These are phyloP conservation scores for Epinephelus lanceolatus DNA, from an alignment of 2,113 vertebrate genomes.

Conservation along the genomic window DNA sequence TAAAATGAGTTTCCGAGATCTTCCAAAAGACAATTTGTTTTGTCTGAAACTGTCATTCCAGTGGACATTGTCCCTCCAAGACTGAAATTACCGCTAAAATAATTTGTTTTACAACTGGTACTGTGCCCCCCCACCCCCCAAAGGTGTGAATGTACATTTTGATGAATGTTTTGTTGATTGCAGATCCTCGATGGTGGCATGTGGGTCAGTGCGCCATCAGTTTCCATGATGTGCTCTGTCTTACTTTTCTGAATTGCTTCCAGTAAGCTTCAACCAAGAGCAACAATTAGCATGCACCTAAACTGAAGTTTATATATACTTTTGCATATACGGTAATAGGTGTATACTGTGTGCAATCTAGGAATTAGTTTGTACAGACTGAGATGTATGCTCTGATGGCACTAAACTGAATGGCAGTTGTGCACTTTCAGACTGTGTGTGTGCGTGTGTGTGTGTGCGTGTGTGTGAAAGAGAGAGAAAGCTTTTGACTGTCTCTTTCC, in stretches of 20 bases:
- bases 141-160: conserved; percentile 77
- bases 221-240: conserved; percentile 67
- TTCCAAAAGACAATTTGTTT: conserved; percentile 72
- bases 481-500: conserved; percentile 42
- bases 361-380: conserved; percentile 73
- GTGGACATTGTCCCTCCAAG: conserved; percentile 60
- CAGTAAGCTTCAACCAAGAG: conserved; percentile 80
- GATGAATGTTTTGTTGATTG: conserved; percentile 70
- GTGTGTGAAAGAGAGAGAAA: conserved; percentile 32
- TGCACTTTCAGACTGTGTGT: conserved; percentile 80
- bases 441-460: conserved; percentile 24
- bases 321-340: conserved; percentile 65
- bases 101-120: conserved; percentile 58
- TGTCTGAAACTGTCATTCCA: conserved; percentile 74
- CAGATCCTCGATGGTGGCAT: conserved; percentile 53
- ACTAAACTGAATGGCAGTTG: conserved; percentile 82
- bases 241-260: conserved; percentile 79
- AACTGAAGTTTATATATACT: conserved; percentile 66
- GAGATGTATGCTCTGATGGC: conserved; percentile 83
- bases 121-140: conserved; percentile 36
- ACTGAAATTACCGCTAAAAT: conserved; percentile 53
- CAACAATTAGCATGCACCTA: conserved; percentile 79
- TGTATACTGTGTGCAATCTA: conserved; percentile 74
- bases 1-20: conserved; percentile 69
- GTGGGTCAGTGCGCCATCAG: conserved; percentile 18